Evolutionary conservation across 2,113 vertebrate genomes (phyloP).

Genomic region (Rattus rattus): DNA sequence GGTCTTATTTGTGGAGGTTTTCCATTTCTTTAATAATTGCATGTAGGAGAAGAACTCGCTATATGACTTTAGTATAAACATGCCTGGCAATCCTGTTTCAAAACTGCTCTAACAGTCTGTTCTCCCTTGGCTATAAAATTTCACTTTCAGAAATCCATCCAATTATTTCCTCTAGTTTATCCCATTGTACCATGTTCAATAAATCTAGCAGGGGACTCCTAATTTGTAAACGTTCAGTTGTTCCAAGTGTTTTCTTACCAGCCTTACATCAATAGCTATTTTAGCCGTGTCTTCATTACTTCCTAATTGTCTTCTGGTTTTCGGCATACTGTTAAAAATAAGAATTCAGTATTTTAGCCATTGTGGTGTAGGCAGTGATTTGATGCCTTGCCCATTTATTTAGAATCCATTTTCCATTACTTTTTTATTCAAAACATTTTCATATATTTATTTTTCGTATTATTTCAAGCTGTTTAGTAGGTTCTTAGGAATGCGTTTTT

Average conservation of each 20-base stretch:
- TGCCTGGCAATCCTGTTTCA: not conserved
- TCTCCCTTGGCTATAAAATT: slow-evolving; percentile 45
- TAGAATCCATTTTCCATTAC: slow-evolving; percentile 67
- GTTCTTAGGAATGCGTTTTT: slow-evolving; percentile 61
- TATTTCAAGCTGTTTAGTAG: slow-evolving; percentile 54
- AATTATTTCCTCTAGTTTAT: slow-evolving; percentile 37
- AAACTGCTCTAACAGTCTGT: slow-evolving; percentile 16
- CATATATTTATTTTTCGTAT: slow-evolving; percentile 69
- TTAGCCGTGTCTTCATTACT: slow-evolving; percentile 69
- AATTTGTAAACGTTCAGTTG: slow-evolving; percentile 67
- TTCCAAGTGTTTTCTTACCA: slow-evolving; percentile 63
- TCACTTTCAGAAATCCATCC: slow-evolving; percentile 59
- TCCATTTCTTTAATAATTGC: not conserved
- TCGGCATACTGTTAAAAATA: slow-evolving; percentile 27
- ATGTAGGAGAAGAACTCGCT: not conserved
- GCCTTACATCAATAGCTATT: slow-evolving; percentile 68
- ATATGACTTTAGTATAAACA: not conserved
- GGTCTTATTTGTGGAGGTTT: not conserved
- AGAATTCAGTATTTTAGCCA: slow-evolving; percentile 61
- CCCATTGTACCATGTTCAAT: slow-evolving; percentile 41
- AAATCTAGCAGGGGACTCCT: slow-evolving; percentile 68
- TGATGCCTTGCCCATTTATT: slow-evolving; percentile 64
- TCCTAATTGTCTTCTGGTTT: slow-evolving; percentile 70
- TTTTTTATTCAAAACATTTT: slow-evolving; percentile 69
- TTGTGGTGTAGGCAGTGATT: slow-evolving; percentile 72